phyloP scores from a whole-genome alignment of 2,797 vertebrate species.

The Gymnocypris eckloni region DNA sequence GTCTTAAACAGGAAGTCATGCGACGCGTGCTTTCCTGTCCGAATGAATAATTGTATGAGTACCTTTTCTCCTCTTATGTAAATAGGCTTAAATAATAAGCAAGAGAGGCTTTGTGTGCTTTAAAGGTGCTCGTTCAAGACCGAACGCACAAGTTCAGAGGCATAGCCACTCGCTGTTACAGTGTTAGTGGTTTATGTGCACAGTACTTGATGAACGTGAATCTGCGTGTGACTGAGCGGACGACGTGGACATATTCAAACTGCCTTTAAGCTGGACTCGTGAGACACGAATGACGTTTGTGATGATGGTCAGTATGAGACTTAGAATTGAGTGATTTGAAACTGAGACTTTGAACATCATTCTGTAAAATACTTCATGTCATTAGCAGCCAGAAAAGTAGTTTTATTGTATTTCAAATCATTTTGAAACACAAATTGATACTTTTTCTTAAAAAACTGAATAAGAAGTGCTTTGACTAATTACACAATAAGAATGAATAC shows the following conservation, averaged over 20 bases:
- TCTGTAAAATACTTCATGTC: constrained; percentile 51
- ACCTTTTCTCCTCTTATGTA: constrained; percentile 46
- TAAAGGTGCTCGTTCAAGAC: constrained; percentile 35
- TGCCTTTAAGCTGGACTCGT: constrained; percentile 42
- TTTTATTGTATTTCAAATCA: constrained; percentile 44
- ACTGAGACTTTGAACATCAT: constrained; percentile 34
- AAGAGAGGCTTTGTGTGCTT: constrained; percentile 33
- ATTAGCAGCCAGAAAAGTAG: constrained; percentile 47
- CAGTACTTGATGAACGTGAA: constrained; percentile 24
- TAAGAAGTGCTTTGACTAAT: constrained; percentile 60
- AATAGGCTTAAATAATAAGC: constrained; percentile 50
- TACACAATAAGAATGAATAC: constrained; percentile 42
- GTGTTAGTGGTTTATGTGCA: constrained; percentile 37
- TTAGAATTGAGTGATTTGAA: constrained; percentile 44
- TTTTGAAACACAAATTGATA: constrained; percentile 37
- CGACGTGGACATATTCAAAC: constrained; percentile 25
- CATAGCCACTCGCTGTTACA: constrained; percentile 44
- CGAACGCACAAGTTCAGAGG: constrained; percentile 34
- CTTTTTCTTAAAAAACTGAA: constrained; percentile 43
- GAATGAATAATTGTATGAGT: not conserved
- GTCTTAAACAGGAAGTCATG: constrained; percentile 59
- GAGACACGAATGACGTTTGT: constrained; percentile 29
- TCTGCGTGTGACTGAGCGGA: constrained; percentile 10
- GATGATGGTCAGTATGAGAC: constrained; percentile 34
- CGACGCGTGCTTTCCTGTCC: constrained; percentile 24